phyloP scores from a whole-genome alignment of 2,797 vertebrate species.

The Myiotriccus ornatus region DNA sequence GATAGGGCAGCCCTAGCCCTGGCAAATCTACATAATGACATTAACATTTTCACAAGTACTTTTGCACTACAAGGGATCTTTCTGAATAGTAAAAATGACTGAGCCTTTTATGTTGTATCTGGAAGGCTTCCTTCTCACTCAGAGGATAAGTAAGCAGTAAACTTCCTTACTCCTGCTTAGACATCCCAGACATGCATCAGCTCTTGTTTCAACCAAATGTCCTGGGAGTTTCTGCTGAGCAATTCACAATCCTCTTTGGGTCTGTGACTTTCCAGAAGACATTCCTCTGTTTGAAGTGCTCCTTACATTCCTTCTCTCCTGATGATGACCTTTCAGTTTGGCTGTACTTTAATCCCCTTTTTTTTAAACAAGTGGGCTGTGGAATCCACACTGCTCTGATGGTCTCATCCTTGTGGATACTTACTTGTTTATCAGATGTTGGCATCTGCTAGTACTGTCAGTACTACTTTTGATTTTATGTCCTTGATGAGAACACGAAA shows the following conservation, averaged over 20 bases:
- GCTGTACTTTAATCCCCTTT: constrained; percentile 39
- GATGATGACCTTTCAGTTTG: not conserved
- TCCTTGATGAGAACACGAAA: not conserved
- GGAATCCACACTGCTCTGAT: constrained; percentile 16
- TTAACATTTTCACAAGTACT: constrained; percentile 19
- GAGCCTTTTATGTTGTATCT: not conserved
- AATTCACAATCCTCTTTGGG: not conserved
- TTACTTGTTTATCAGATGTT: constrained; percentile 5
- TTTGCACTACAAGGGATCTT: constrained; percentile 39
- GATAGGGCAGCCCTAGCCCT: constrained; percentile 3
- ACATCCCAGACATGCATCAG: not conserved
- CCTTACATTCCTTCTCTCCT: constrained; percentile 22
- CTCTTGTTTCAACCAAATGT: not conserved
- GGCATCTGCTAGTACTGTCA: not conserved
- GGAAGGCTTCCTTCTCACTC: constrained; percentile 24
- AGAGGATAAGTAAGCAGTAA: constrained; percentile 16
- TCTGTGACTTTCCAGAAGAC: constrained; percentile 37
- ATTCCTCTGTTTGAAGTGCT: constrained; percentile 53
- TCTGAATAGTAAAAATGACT: not conserved
- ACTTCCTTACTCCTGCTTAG: constrained; percentile 37
- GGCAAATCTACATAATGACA: constrained; percentile 23
- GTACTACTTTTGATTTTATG: not conserved
- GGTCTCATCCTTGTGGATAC: not conserved
- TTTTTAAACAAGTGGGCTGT: not conserved
- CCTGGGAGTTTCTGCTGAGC: constrained; percentile 20